These are phyloP conservation scores for Dryobotodes eremita DNA, from an alignment of 2,888 invertebrate species.

Conservation along the genomic window DNA sequence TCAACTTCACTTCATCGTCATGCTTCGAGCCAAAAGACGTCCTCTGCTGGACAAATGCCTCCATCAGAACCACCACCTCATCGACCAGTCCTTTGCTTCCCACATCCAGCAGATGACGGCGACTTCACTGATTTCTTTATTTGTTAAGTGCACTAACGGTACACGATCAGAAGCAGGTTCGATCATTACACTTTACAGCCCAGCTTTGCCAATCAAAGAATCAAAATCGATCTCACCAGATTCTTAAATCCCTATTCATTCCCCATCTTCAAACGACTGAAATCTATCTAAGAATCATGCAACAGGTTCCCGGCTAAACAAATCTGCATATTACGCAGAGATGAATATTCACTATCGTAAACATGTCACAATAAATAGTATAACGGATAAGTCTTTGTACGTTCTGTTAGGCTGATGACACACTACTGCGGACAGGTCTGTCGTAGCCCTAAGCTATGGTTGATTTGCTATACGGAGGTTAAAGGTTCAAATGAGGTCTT, in stretches of 20 bases:
- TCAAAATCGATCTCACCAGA: background rate
- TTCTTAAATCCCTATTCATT: background rate
- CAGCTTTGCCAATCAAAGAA: background rate
- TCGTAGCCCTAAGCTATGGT: constrained; percentile 39
- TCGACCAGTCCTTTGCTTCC: background rate
- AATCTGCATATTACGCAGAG: constrained; percentile 51
- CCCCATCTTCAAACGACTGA: background rate
- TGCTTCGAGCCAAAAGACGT: background rate
- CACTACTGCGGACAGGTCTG: constrained; percentile 30
- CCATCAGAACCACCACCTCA: background rate
- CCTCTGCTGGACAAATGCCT: background rate
- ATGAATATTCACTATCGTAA: constrained; percentile 56
- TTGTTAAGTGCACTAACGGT: background rate
- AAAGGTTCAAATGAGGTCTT: constrained; percentile 34
- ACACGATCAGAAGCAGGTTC: background rate
- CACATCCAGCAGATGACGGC: background rate
- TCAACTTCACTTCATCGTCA: background rate
- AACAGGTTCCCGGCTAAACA: constrained; percentile 35
- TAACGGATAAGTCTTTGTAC: constrained; percentile 44
- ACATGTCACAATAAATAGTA: constrained; percentile 57
- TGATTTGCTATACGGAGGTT: constrained; percentile 46
- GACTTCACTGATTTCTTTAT: no score
- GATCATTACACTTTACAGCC: background rate
- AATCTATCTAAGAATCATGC: constrained; percentile 33
- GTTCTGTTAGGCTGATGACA: constrained; percentile 41